Evolutionary conservation across 2,888 invertebrate genomes (phyloP).

Genomic region (Heliconius ismenius): DNA sequence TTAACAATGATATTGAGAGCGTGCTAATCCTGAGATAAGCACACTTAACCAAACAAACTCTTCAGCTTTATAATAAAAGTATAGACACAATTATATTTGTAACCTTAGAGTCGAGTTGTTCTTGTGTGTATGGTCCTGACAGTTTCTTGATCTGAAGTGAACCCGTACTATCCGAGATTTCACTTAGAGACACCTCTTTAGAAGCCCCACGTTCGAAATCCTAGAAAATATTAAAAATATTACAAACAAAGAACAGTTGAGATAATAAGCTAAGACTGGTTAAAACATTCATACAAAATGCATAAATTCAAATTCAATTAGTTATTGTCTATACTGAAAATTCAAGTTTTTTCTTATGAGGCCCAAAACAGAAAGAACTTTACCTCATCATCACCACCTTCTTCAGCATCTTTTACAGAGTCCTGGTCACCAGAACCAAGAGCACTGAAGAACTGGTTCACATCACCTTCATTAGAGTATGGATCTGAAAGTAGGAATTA

Average conservation of each 20-base stretch:
- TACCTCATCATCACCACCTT: conserved; percentile 87
- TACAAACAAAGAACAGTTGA: no score
- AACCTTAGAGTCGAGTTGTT: conserved; percentile 85
- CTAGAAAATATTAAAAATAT: conserved; percentile 48
- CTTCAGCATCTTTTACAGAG: conserved; percentile 86
- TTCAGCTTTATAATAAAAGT: no score
- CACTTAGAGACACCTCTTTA: conserved; percentile 84
- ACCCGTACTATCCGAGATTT: conserved; percentile 87
- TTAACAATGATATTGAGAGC: no score
- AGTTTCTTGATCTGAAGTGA: conserved; percentile 85
- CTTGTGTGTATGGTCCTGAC: conserved; percentile 86
- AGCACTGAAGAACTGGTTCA: conserved; percentile 88
- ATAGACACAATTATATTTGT: not conserved
- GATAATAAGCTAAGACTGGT: no score
- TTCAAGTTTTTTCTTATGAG: not conserved
- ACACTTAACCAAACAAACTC: no score
- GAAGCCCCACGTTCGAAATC: conserved; percentile 86
- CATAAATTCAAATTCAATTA: no score
- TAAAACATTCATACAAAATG: no score
- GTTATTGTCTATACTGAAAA: no score
- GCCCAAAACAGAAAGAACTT: not conserved
- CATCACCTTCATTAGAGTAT: conserved; percentile 84
- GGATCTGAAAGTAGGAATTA: conserved; percentile 73
- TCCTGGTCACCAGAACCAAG: conserved; percentile 89
- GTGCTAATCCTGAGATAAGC: no score